Percentiles rank a stretch among this genome's conserved stretches.
Evolutionary conservation across 2,888 invertebrate species (phyloP).

Genomic region (Lissonota sp.): DNA sequence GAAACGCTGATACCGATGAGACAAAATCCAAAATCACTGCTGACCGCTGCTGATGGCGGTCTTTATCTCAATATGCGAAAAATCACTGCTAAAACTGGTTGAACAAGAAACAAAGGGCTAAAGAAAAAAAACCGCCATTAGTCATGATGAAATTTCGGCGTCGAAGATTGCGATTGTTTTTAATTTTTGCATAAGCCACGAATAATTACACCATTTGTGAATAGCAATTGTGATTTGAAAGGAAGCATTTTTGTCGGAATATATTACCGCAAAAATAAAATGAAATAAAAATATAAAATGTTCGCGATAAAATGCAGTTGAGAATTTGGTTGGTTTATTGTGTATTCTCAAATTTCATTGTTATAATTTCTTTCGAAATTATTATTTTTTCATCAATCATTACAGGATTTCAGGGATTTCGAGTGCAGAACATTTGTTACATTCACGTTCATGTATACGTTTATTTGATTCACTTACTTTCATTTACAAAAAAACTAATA

Average conservation of each 20-base stretch:
- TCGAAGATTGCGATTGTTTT: not conserved
- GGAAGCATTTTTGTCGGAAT: slow-evolving; percentile 2
- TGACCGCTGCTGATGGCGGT: slow-evolving; percentile 67
- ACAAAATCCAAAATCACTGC: slow-evolving; percentile 68
- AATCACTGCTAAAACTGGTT: slow-evolving; percentile 43
- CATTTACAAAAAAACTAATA: slow-evolving; percentile 80
- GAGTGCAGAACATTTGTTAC: not conserved
- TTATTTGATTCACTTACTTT: slow-evolving; percentile 78
- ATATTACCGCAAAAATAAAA: slow-evolving; percentile 12
- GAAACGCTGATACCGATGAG: slow-evolving; percentile 72
- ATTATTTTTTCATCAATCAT: not conserved
- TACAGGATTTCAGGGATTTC: slow-evolving; percentile 7
- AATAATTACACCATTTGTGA: slow-evolving; percentile 18
- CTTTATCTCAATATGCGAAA: slow-evolving; percentile 70
- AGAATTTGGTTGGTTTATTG: not conserved
- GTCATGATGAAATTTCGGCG: not conserved
- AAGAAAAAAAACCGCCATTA: not conserved
- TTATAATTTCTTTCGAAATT: not conserved
- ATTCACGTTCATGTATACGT: slow-evolving; percentile 72
- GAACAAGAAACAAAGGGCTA: slow-evolving; percentile 4
- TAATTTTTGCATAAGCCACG: not conserved
- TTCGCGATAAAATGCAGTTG: not conserved
- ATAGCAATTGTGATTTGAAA: slow-evolving; percentile 15
- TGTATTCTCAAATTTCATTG: not conserved
- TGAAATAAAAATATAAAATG: not conserved